Base-by-base conservation (phyloP, 2,113 vertebrate genomes). In the Ginglymostoma cirratum region DNA sequence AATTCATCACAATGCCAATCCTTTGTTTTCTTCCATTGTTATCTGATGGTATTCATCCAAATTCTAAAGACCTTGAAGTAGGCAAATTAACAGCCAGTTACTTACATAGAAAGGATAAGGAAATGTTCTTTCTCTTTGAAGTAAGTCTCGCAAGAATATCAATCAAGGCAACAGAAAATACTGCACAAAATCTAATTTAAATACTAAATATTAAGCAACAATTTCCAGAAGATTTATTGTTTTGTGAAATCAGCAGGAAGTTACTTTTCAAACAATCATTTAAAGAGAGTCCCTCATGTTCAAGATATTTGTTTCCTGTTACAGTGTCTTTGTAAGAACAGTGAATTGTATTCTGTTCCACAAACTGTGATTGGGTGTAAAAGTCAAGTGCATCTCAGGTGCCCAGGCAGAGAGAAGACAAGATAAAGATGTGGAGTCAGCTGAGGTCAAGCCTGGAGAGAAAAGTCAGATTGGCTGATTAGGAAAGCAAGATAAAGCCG, bases 1-100 rank as follows among this genome's bases (percentile, higher is more conserved):
- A 66, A 66, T 38, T 61, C 52, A 55, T 90, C 61, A 61, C 87
- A 5, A 19, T 83, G 87, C 87, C 52, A 61, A 61, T 2, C 27
- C 87, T 65, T 38, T 93, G 89, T 93, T 93, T 93, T 23, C 55
- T 19, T 93, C 38, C 61, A 21, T 93, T 66, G 34, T 66, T 66
- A 66, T 67, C 17, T 61, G 67, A 17, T 66, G 34, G 17, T 93
- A 38, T 66, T 93, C 89, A 66, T 45, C 89, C 89, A 66, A 93
- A 65, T 93, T 93, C 61, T 21, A 66, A 66, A 66, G 89, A 93
- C 89, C 89, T 93, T 93, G 89, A 67, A 93, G 89, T 66, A 93
- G 89, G 17, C 89, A 38, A 66, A 93, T 93, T 93, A 93, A 38
- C 89, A 66, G 61, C 89, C 61, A 38, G 61, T 93, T 38, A 93